phyloP scores from a whole-genome alignment of 2,113 vertebrate genomes.

The Spilogale gracilis region DNA sequence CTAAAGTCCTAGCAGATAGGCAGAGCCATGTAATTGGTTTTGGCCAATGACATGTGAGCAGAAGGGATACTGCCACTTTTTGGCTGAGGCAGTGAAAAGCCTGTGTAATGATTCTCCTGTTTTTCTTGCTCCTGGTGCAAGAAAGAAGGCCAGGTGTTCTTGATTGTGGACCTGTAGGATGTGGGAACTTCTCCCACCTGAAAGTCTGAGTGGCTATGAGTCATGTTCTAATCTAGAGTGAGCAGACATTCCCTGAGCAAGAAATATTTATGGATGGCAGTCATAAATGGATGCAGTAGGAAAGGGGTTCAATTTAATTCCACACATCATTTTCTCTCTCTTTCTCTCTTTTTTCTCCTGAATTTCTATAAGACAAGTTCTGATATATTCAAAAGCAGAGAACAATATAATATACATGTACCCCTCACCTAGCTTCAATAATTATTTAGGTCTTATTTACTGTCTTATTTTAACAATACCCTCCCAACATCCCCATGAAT shows the following conservation, averaged over 20 bases:
- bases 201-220: background rate
- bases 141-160: background rate
- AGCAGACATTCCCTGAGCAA: background rate
- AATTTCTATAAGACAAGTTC: background rate
- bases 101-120: fast-evolving
- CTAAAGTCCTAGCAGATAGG: background rate
- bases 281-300: background rate
- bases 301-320: background rate
- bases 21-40: background rate
- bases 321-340: background rate
- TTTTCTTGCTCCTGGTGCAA: background rate
- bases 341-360: background rate
- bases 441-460: background rate
- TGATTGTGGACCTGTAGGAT: background rate
- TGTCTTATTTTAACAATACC: background rate
- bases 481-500: fast-evolving
- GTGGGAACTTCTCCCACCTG: fast-evolving
- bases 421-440: background rate
- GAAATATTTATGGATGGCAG: background rate
- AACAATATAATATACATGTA: background rate
- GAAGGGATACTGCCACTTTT: background rate
- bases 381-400: background rate
- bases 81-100: background rate
- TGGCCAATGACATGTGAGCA: background rate
- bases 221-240: background rate